These are phyloP conservation scores for Exephanes ischioxanthus DNA, from an alignment of 2,888 invertebrate species.

Conservation along the genomic window DNA sequence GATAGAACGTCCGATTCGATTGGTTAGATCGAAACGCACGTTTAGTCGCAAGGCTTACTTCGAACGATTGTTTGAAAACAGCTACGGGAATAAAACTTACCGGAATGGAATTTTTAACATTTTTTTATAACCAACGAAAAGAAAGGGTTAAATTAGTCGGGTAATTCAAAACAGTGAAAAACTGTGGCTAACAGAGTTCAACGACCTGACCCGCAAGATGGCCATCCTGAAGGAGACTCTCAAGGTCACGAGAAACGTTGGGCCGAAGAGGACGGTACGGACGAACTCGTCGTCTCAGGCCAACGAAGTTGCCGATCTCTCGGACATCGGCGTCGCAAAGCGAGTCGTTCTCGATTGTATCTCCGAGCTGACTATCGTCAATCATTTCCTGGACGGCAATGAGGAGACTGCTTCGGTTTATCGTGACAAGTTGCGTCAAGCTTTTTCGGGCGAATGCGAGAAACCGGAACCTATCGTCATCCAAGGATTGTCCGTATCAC, in stretches of 20 bases:
- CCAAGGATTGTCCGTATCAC: conserved; percentile 11
- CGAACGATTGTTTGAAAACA: not conserved
- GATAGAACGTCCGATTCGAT: not conserved
- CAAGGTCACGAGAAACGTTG: conserved; percentile 2
- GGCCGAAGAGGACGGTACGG: conserved; percentile 37
- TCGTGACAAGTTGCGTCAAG: conserved; percentile 55
- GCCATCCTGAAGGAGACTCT: conserved; percentile 53
- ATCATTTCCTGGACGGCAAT: conserved; percentile 65
- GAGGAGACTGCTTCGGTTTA: conserved; percentile 39
- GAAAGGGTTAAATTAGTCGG: not conserved
- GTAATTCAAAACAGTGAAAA: not conserved
- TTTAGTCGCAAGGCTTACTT: not conserved
- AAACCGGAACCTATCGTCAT: conserved; percentile 31
- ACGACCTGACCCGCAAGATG: conserved; percentile 63
- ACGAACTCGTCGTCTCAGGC: conserved; percentile 58
- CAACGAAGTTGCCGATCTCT: conserved; percentile 29
- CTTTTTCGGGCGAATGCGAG: conserved; percentile 21
- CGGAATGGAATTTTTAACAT: not conserved
- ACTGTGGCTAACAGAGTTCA: conserved; percentile 57
- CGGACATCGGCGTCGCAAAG: conserved; percentile 43
- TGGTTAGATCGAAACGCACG: not conserved
- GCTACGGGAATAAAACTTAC: not conserved
- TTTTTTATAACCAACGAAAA: too few species aligned
- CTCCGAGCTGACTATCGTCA: conserved; percentile 49
- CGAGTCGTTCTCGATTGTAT: conserved; percentile 60